These are phyloP conservation scores for Callipepla squamata DNA, from an alignment of 2,113 vertebrate genomes.

Conservation along the genomic window DNA sequence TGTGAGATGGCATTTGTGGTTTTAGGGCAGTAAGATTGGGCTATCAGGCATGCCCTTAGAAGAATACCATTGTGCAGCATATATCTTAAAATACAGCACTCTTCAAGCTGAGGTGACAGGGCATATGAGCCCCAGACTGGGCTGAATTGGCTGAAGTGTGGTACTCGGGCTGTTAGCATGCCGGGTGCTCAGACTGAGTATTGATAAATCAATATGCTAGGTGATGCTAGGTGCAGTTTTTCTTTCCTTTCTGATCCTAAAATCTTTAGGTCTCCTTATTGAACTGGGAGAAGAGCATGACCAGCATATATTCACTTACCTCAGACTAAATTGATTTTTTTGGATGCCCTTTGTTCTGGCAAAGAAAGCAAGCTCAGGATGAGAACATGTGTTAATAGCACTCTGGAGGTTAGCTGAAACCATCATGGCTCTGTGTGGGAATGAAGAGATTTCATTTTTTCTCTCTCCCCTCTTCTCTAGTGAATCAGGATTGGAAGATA, in stretches of 20 bases:
- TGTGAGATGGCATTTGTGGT: background rate
- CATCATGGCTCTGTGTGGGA: conserved; percentile 23
- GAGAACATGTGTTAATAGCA: background rate
- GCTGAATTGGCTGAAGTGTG: background rate
- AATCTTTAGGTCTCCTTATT: background rate
- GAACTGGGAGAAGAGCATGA: background rate
- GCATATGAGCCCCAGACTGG: background rate
- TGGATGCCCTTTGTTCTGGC: conserved; percentile 45
- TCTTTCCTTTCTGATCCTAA: background rate
- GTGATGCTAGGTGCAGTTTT: background rate
- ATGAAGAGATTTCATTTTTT: conserved; percentile 4
- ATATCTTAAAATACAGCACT: background rate
- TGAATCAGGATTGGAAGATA: conserved; percentile 20
- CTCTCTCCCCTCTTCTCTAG: background rate
- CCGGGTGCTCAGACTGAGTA: background rate
- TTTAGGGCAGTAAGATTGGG: background rate
- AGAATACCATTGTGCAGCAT: background rate
- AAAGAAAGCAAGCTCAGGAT: conserved; percentile 2
- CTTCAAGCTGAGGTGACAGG: background rate
- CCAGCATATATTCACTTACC: background rate
- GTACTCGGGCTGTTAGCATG: background rate
- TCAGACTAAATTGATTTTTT: conserved; percentile 39
- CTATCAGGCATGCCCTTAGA: background rate
- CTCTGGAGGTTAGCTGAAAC: conserved; percentile 32
- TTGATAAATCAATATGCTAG: background rate